Evolutionary conservation across 2,888 invertebrate genomes (phyloP).

Genomic region (Eurois occulta): DNA sequence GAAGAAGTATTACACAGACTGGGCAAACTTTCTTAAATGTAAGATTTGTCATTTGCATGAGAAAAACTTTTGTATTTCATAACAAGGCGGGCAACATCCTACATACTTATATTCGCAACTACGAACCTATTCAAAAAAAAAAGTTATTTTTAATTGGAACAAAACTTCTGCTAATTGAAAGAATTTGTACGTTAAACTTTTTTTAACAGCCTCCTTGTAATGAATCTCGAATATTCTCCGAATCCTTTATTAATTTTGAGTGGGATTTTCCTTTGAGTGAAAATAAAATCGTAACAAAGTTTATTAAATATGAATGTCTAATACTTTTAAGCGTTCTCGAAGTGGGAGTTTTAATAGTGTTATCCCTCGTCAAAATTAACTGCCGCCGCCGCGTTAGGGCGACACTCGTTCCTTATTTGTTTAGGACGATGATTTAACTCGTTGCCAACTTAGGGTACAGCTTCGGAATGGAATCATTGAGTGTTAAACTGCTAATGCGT

Average conservation of each 20-base stretch:
- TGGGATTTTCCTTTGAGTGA: conserved; percentile 58
- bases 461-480: conserved; percentile 57
- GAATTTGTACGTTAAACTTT: conserved; percentile 31
- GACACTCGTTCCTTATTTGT: conserved; percentile 71
- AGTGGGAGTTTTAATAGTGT: conserved; percentile 69
- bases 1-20: conserved; percentile 45
- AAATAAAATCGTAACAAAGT: conserved; percentile 60
- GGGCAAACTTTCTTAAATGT: conserved; percentile 48
- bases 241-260: conserved; percentile 48
- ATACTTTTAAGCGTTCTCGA: conserved; percentile 66
- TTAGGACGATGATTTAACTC: conserved; percentile 75
- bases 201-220: conserved; percentile 32
- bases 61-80: conserved; percentile 44
- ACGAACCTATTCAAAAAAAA: conserved; percentile 10
- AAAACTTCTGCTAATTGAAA: conserved; percentile 40
- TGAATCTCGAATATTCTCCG: conserved; percentile 38
- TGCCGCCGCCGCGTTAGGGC: conserved; percentile 35
- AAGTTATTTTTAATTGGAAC: conserved; percentile 28
- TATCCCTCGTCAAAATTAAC: conserved; percentile 68
- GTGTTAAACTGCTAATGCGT: conserved; percentile 55
- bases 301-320: conserved; percentile 70
- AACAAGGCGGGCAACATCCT: conserved; percentile 35
- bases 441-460: conserved; percentile 67
- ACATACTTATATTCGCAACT: conserved; percentile 27
- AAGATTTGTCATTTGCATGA: conserved; percentile 60